phyloP scores from a whole-genome alignment of 2,797 vertebrate genomes.

The Antennarius maculatus region DNA sequence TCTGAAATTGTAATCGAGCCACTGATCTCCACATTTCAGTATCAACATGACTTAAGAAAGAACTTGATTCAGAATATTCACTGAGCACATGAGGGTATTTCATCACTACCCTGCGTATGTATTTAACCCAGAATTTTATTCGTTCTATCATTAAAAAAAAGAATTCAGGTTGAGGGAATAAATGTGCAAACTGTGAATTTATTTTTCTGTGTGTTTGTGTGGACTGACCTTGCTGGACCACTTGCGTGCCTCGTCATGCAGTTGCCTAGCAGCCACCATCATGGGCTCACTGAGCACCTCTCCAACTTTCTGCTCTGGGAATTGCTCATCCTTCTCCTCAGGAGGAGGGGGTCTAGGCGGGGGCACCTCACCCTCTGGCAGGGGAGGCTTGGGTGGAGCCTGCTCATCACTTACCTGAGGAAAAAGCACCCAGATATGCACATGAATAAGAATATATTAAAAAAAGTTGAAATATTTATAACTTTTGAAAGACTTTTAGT shows the following conservation, averaged over 20 bases:
- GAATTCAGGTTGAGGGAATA: not conserved
- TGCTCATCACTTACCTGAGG: constrained; percentile 91
- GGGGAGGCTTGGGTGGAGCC: constrained; percentile 94
- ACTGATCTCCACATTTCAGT: constrained; percentile 71
- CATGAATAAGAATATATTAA: not conserved
- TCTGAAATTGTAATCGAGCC: constrained; percentile 71
- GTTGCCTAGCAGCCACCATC: constrained; percentile 97
- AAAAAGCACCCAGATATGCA: not conserved
- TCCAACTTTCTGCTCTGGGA: constrained; percentile 94
- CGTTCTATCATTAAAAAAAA: not conserved
- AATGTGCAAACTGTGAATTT: not conserved
- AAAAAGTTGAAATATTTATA: too few relatives aligned
- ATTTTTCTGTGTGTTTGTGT: constrained; percentile 7
- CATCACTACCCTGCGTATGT: not conserved
- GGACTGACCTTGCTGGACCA: constrained; percentile 92
- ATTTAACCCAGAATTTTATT: not conserved
- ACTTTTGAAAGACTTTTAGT: too few relatives aligned
- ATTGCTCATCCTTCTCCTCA: constrained; percentile 98
- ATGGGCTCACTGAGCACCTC: constrained; percentile 97
- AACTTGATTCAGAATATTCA: constrained; percentile 30
- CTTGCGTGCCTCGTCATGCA: constrained; percentile 96
- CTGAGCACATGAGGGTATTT: constrained; percentile 25
- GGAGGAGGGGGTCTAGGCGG: constrained; percentile 95
- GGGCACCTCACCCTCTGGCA: constrained; percentile 96
- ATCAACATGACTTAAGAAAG: constrained; percentile 28